Conservation (phyloP, 1,140 invertebrate species). For the Caerostris darwini region DNA sequence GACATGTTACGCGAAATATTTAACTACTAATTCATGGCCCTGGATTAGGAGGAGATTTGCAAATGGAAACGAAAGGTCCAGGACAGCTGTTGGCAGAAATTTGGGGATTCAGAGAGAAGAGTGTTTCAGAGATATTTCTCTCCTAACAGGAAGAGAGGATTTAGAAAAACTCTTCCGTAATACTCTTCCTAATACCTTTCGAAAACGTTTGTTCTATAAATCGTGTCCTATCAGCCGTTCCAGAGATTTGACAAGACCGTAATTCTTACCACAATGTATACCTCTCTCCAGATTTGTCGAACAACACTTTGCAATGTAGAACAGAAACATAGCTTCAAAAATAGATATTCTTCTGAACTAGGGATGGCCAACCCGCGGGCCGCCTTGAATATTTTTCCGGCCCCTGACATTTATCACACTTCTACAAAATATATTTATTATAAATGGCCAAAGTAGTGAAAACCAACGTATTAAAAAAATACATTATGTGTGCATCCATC, state of each 20-base stretch:
- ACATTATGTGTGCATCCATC: too few relatives aligned
- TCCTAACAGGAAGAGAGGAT: background rate
- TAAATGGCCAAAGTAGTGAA: too few relatives aligned
- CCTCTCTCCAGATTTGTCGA: too few relatives aligned
- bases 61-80: background rate
- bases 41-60: background rate
- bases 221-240: background rate
- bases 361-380: too few relatives aligned
- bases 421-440: too few relatives aligned
- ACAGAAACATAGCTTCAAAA: too few relatives aligned
- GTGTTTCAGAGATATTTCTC: background rate
- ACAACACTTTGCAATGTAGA: too few relatives aligned
- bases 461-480: too few relatives aligned
- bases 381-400: too few relatives aligned
- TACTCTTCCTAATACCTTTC: background rate
- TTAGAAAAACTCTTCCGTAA: background rate
- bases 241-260: background rate
- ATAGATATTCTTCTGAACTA: too few relatives aligned
- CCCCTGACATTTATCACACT: too few relatives aligned
- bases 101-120: background rate
- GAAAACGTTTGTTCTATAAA: conserved; percentile 30
- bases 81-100: background rate
- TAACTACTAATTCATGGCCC: background rate
- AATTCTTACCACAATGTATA: too few relatives aligned
- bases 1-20: conserved; percentile 12